Evolutionary conservation across 64 coral and sea anemone genomes (phyloP).

Genomic region (Astreopora myriophthalma): DNA sequence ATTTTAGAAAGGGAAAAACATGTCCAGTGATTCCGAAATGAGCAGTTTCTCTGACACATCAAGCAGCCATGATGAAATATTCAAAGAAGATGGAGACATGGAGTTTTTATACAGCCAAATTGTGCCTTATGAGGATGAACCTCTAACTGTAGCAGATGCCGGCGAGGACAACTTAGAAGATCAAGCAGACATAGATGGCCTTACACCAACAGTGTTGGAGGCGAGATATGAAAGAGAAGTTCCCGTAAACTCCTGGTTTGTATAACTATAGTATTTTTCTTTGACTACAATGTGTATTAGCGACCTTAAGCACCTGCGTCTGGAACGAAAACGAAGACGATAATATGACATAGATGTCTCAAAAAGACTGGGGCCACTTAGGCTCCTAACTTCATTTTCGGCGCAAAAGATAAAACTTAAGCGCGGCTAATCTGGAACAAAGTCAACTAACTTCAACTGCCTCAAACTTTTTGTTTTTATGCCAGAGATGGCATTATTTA

Average conservation of each 20-base stretch:
- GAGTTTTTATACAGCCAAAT: too few species aligned
- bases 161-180: neutral
- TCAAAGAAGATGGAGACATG: neutral
- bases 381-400: neutral
- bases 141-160: neutral
- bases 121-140: neutral
- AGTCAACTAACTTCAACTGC: neutral
- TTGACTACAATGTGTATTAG: neutral
- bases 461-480: neutral
- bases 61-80: neutral
- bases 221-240: constrained; percentile 1
- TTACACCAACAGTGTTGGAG: neutral
- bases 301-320: neutral
- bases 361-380: neutral
- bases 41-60: neutral
- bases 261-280: neutral
- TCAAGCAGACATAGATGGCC: constrained; percentile 10
- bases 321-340: neutral
- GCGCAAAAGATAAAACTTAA: neutral
- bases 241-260: neutral
- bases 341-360: neutral
- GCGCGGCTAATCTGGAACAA: neutral
- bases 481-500: neutral
- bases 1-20: neutral
- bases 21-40: neutral